These are phyloP conservation scores for Phrynocephalus versicolor DNA, from an alignment of 2,113 vertebrate species.

Conservation along the genomic window DNA sequence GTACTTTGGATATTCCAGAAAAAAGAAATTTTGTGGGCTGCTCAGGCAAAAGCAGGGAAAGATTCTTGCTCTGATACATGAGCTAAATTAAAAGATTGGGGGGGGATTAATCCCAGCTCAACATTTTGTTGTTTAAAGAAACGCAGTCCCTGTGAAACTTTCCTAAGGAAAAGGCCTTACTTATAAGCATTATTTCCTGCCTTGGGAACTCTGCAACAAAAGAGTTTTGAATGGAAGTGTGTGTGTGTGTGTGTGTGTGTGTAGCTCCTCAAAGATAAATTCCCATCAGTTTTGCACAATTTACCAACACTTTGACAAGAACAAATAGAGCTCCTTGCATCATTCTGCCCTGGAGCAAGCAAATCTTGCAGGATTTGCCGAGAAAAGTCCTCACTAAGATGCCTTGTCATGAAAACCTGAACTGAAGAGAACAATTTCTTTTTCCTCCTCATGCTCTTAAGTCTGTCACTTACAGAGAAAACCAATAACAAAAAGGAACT, in stretches of 20 bases:
- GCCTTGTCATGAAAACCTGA: too few relatives aligned
- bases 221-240: neutral
- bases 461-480: too few relatives aligned
- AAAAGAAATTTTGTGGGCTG: neutral
- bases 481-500: too few relatives aligned
- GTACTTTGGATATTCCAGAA: neutral
- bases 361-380: too few relatives aligned
- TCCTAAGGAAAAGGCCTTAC: neutral
- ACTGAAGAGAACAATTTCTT: too few relatives aligned
- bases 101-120: neutral
- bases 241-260: neutral
- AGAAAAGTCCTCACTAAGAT: too few relatives aligned
- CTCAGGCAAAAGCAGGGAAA: neutral
- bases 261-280: too few relatives aligned
- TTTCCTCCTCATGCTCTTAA: too few relatives aligned
- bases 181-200: neutral
- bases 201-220: neutral
- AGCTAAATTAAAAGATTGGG: neutral
- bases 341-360: too few relatives aligned
- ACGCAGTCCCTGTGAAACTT: neutral
- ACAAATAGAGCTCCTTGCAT: too few relatives aligned
- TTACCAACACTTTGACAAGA: too few relatives aligned
- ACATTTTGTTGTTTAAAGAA: neutral
- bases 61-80: neutral
- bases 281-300: too few relatives aligned